Evolutionary conservation across 2,888 invertebrate species (phyloP).

Genomic region (Hypsopygia costalis): DNA sequence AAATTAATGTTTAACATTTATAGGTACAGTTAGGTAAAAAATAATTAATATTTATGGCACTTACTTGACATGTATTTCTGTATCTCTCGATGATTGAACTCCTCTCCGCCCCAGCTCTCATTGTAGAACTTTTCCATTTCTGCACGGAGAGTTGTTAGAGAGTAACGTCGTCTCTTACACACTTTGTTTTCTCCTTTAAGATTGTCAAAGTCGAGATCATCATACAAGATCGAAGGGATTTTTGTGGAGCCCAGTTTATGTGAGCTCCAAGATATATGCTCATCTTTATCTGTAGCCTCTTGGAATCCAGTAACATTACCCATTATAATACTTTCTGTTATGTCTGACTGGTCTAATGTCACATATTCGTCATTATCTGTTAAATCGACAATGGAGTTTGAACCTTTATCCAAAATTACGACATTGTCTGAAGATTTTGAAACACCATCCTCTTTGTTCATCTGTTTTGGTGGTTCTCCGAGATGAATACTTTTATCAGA

Average conservation of each 20-base stretch:
- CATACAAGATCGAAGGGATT: constrained; percentile 63
- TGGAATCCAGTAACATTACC: constrained; percentile 63
- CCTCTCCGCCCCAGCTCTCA: constrained; percentile 83
- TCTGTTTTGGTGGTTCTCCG: constrained; percentile 21
- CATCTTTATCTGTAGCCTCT: constrained; percentile 39
- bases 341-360: constrained; percentile 29
- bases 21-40: no score
- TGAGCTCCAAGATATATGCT: constrained; percentile 23
- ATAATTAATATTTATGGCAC: no score
- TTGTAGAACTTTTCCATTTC: constrained; percentile 84
- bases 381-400: constrained; percentile 45
- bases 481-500: constrained; percentile 10
- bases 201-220: constrained; percentile 69
- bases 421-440: constrained; percentile 10
- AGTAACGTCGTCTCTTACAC: constrained; percentile 53
- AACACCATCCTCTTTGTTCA: constrained; percentile 14
- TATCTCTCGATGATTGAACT: constrained; percentile 79
- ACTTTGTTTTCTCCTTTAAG: constrained; percentile 59
- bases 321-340: constrained; percentile 61
- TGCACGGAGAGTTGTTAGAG: constrained; percentile 56
- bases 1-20: no score
- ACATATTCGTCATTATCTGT: constrained; percentile 38
- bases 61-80: constrained; percentile 84
- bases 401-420: constrained; percentile 5
- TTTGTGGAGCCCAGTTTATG: constrained; percentile 63